phyloP scores from a whole-genome alignment of 1,140 invertebrate genomes.

The Anthonomus grandis region DNA sequence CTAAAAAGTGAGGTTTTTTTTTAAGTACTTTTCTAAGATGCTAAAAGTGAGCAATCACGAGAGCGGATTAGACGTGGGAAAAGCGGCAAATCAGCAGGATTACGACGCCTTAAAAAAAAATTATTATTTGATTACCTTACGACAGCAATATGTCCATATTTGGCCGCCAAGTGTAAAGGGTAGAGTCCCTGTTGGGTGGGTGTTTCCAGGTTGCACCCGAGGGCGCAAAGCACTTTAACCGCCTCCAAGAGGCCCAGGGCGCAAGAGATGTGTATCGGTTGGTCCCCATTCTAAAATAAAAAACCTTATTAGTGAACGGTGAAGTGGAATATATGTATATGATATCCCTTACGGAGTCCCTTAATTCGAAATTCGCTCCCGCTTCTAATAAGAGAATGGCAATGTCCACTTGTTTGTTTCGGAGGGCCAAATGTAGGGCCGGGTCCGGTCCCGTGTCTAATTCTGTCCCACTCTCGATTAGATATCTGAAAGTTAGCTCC shows the following conservation, averaged over 20 bases:
- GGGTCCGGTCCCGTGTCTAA: constrained; percentile 55
- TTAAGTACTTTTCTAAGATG: no score
- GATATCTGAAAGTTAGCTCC: constrained; percentile 39
- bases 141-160: constrained; percentile 71
- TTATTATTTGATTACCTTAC: constrained; percentile 53
- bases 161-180: constrained; percentile 73
- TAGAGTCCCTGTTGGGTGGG: constrained; percentile 65
- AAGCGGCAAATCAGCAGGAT: no score
- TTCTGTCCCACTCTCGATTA: constrained; percentile 61
- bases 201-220: constrained; percentile 69
- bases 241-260: constrained; percentile 65
- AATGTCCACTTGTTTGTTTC: constrained; percentile 57
- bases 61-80: no score
- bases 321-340: background rate
- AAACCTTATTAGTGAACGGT: background rate
- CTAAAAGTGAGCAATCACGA: no score
- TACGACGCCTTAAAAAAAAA: no score
- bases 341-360: constrained; percentile 57
- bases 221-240: constrained; percentile 71
- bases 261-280: constrained; percentile 71
- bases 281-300: constrained; percentile 65
- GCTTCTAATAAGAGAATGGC: constrained; percentile 64
- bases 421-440: constrained; percentile 63
- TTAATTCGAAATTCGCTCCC: constrained; percentile 67
- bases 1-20: no score